A percentile compares a stretch with the other conserved stretches of the same genome.
These are phyloP conservation scores for Phymastichus coffea DNA, from an alignment of 1,140 invertebrate genomes.

Conservation along the genomic window DNA sequence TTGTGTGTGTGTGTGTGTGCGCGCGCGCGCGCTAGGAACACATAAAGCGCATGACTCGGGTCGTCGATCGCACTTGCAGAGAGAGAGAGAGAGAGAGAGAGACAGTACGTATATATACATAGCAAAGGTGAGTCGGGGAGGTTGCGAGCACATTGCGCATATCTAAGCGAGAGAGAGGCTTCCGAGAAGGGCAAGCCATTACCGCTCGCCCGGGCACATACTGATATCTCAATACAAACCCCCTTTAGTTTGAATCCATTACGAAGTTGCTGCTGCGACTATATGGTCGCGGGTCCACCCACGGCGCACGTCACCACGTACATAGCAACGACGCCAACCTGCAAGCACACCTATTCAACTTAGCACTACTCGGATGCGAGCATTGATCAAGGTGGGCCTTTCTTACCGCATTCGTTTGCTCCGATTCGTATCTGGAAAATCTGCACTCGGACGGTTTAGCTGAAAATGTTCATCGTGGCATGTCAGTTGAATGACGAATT, in stretches of 20 bases:
- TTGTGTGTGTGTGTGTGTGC: too few species aligned
- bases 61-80: not conserved
- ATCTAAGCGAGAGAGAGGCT: slow-evolving; percentile 30
- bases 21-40: not conserved
- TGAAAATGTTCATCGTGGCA: too few species aligned
- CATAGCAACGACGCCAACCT: slow-evolving; percentile 33
- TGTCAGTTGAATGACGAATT: too few species aligned
- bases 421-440: too few species aligned
- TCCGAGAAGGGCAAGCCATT: slow-evolving; percentile 55
- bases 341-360: slow-evolving; percentile 35
- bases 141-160: too few species aligned
- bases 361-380: too few species aligned
- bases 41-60: not conserved
- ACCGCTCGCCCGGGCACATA: slow-evolving; percentile 48
- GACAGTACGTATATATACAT: too few species aligned
- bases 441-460: too few species aligned
- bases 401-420: too few species aligned
- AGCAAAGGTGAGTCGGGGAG: too few species aligned
- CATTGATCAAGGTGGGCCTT: too few species aligned
- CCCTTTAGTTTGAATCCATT: slow-evolving; percentile 57
- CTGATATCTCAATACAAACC: slow-evolving; percentile 58
- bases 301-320: slow-evolving; percentile 13
- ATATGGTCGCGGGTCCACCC: slow-evolving; percentile 27
- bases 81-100: not conserved
- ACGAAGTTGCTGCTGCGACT: slow-evolving; percentile 43